phyloP scores from a whole-genome alignment of 2,113 vertebrate genomes.

The Jaculus jaculus region DNA sequence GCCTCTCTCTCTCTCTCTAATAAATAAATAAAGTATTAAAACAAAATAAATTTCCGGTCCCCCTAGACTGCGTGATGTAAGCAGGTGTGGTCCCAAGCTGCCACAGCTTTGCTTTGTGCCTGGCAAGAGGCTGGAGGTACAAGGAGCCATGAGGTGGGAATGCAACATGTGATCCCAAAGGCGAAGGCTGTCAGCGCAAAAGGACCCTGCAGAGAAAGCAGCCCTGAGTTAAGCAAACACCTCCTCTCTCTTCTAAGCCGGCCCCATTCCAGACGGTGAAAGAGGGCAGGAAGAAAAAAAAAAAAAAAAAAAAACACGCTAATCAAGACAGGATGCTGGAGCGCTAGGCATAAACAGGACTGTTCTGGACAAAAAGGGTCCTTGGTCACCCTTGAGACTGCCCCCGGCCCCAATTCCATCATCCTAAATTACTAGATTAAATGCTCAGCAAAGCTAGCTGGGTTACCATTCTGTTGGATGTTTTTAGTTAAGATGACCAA shows the following conservation, averaged over 20 bases:
- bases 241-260: constrained; percentile 42
- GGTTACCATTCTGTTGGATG: neutral
- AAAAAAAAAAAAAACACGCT: neutral
- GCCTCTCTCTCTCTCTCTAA: too few species aligned
- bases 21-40: too few species aligned
- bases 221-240: constrained; percentile 36
- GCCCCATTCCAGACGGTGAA: neutral
- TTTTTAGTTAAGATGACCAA: constrained; percentile 25
- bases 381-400: neutral
- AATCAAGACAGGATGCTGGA: neutral
- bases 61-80: too few species aligned
- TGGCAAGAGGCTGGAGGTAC: neutral
- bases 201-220: neutral
- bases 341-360: neutral
- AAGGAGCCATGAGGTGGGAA: too few species aligned
- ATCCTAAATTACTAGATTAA: neutral
- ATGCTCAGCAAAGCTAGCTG: neutral
- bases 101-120: neutral
- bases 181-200: neutral
- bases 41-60: neutral
- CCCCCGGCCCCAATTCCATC: rapidly evolving
- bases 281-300: neutral
- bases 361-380: neutral
- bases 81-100: neutral
- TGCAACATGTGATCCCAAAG: neutral